phyloP scores from a whole-genome alignment of 2,113 vertebrate species.

The Sciurus niger region DNA sequence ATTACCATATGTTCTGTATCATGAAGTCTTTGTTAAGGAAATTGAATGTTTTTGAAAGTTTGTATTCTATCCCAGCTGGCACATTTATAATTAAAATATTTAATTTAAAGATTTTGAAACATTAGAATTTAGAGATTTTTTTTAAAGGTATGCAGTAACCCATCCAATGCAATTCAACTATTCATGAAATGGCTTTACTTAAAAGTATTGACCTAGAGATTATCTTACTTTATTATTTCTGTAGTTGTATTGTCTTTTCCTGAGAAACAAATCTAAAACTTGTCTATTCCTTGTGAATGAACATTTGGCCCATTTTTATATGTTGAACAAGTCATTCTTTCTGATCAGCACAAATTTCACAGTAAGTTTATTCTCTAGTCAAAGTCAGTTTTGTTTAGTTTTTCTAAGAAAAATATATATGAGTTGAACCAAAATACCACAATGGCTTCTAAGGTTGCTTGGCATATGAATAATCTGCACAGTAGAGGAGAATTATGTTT shows the following conservation, averaged over 20 bases:
- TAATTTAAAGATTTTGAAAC: background rate
- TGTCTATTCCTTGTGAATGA: background rate
- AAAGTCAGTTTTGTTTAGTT: background rate
- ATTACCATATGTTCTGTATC: background rate
- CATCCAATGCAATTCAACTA: background rate
- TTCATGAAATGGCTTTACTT: background rate
- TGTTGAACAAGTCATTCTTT: background rate
- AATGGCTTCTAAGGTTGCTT: background rate
- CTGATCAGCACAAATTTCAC: background rate
- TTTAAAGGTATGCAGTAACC: background rate
- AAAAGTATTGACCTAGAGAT: background rate
- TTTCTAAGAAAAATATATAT: background rate
- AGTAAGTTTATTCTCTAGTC: background rate
- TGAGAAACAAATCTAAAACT: background rate
- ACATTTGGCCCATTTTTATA: background rate
- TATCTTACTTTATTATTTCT: background rate
- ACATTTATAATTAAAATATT: background rate
- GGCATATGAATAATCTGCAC: background rate
- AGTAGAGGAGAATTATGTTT: background rate
- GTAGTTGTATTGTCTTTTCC: background rate
- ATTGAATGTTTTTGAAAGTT: background rate
- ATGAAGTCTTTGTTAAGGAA: background rate
- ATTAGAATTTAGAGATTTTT: background rate
- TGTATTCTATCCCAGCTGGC: background rate
- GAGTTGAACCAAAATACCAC: background rate